Conservation (phyloP, 2,888 invertebrate genomes). For the Tenthredo amoena region DNA sequence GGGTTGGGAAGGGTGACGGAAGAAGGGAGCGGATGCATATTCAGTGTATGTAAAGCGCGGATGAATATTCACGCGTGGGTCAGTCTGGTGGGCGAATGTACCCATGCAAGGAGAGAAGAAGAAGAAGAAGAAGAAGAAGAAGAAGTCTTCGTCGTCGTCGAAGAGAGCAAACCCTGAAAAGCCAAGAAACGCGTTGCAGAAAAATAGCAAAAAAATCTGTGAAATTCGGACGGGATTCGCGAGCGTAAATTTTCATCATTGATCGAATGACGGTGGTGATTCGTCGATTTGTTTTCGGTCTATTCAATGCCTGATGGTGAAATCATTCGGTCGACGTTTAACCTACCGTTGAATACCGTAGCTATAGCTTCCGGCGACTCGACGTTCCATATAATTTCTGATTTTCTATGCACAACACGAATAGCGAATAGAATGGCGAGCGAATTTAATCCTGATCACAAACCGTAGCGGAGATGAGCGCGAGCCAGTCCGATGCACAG, state of each 20-base stretch:
- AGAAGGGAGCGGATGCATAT: conserved; percentile 69
- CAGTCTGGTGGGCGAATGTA: conserved; percentile 73
- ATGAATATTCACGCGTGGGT: conserved; percentile 75
- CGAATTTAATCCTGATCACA: not conserved
- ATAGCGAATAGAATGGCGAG: not conserved
- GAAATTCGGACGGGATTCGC: not conserved
- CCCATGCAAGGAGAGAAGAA: conserved; percentile 64
- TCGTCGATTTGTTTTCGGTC: not conserved
- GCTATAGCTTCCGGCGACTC: not conserved
- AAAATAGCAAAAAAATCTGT: not conserved
- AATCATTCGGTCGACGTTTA: not conserved
- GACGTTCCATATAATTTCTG: not conserved
- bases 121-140: not conserved
- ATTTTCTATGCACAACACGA: conserved; percentile 13
- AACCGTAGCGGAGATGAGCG: not conserved
- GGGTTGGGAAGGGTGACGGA: conserved; percentile 62
- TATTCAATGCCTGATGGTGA: not conserved
- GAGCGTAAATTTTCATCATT: not conserved
- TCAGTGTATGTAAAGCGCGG: conserved; percentile 75
- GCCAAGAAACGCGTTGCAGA: not conserved
- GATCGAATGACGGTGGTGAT: not conserved
- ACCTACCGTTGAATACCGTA: no score
- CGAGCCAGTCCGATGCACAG: not conserved
- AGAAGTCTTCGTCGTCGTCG: not conserved
- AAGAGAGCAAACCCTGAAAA: not conserved